These are phyloP conservation scores for Ancistrus triradiatus DNA, from an alignment of 2,113 vertebrate genomes.

Conservation along the genomic window DNA sequence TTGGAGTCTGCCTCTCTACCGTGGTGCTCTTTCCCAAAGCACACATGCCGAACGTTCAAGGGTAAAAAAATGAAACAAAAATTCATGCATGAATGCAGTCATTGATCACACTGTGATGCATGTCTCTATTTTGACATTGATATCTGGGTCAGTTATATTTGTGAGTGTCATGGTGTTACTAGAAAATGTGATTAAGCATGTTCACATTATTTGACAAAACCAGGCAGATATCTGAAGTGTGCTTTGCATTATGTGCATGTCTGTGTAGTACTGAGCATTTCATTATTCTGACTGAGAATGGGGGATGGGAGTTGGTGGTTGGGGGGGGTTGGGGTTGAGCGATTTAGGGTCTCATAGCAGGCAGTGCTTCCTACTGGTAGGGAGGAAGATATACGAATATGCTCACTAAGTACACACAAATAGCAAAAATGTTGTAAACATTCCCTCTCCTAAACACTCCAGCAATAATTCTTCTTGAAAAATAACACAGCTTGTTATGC, in stretches of 20 bases:
- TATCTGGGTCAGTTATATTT: slow-evolving; percentile 62
- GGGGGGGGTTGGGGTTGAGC: slow-evolving; percentile 33
- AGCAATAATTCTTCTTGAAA: too few species aligned
- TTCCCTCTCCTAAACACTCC: too few species aligned
- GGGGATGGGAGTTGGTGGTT: slow-evolving; percentile 49
- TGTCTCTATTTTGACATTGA: slow-evolving; percentile 51
- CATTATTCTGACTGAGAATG: slow-evolving; percentile 14
- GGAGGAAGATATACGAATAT: slow-evolving; percentile 35
- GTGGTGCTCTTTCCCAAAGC: slow-evolving; percentile 15
- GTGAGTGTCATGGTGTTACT: slow-evolving; percentile 52
- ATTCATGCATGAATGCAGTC: slow-evolving; percentile 47
- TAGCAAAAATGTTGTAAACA: too few species aligned
- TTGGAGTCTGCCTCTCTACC: slow-evolving; percentile 10
- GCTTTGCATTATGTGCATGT: slow-evolving; percentile 2
- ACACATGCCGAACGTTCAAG: slow-evolving; percentile 4
- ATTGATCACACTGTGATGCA: slow-evolving; percentile 37
- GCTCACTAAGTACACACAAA: too few species aligned
- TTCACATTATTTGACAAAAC: slow-evolving; percentile 53
- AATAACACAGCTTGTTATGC: too few species aligned
- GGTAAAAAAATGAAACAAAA: slow-evolving; percentile 31
- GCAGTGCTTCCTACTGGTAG: slow-evolving; percentile 70
- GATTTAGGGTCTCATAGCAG: slow-evolving; percentile 37
- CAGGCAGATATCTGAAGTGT: slow-evolving; percentile 47
- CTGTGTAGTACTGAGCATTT: slow-evolving; percentile 30
- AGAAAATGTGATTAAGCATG: slow-evolving; percentile 61